These are phyloP conservation scores for Drosophila burlai DNA, from an alignment of 1,140 invertebrate genomes.

Conservation along the genomic window DNA sequence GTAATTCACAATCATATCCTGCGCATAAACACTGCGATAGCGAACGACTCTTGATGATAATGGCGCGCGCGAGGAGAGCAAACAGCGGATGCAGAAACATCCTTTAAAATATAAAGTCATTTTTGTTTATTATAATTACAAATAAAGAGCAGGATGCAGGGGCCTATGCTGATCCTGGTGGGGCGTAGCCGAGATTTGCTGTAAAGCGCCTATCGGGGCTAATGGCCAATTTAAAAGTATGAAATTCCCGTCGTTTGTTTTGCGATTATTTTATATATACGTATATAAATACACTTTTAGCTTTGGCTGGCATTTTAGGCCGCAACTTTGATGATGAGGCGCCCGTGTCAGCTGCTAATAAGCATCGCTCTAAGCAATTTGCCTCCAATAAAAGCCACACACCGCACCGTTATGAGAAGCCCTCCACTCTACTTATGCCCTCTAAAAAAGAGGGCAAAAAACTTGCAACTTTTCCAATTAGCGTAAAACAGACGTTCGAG, in stretches of 20 bases:
- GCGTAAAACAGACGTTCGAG: constrained; percentile 74
- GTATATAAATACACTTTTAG: constrained; percentile 32
- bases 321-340: constrained; percentile 64
- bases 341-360: constrained; percentile 80
- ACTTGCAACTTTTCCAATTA: constrained; percentile 84
- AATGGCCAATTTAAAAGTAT: constrained; percentile 79
- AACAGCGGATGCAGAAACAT: constrained; percentile 55
- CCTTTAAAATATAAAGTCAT: constrained; percentile 58
- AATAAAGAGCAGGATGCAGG: constrained; percentile 56
- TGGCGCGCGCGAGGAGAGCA: constrained; percentile 28
- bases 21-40: constrained; percentile 16
- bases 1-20: background rate
- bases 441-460: constrained; percentile 49
- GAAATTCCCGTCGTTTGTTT: constrained; percentile 68
- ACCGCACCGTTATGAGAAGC: constrained; percentile 30
- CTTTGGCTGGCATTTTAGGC: constrained; percentile 26
- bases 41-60: constrained; percentile 35
- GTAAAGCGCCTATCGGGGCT: constrained; percentile 38
- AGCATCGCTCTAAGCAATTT: constrained; percentile 72
- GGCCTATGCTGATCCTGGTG: constrained; percentile 16
- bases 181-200: constrained; percentile 20
- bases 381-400: constrained; percentile 78
- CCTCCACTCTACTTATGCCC: background rate
- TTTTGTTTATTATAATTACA: constrained; percentile 65
- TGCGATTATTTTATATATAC: constrained; percentile 43